Base-by-base conservation (phyloP, 2,113 vertebrate genomes). In the Laterallus jamaicensis region DNA sequence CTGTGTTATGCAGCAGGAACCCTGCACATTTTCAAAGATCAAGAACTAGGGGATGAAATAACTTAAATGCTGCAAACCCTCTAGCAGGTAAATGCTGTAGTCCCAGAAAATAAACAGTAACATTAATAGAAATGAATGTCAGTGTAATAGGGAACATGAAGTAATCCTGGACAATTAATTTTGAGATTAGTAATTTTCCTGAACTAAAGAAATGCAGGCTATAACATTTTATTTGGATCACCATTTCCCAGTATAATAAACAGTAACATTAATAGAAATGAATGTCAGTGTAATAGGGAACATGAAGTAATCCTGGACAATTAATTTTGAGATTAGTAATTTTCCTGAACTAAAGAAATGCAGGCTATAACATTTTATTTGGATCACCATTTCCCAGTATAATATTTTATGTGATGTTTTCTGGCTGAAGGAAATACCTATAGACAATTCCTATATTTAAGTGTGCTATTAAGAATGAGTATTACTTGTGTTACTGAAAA, bases 21-120 rank as follows among this genome's bases (percentile, higher is more conserved):
- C 85, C 82, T 78, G 31, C 19, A 96, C 79, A 56, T 94, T 83
- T 96, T 93, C 78, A 87, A 87, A 81, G 69, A 95, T 56, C 80
- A 68, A 78, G 44, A 93, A 52, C 28, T 91, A 49, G 56, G 14
- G 31, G 42, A 63, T 20, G 6, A 22, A 80, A 56, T 73, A 82
- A 63, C 32, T 78, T 88, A 82, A 86, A 54, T 47, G 84, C 44
- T 76, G 56, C 15, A 90, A 71, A 69, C 4, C 49, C 19, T 86
- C 83, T 74, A 37, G 86, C 71, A 69, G 10, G 19, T 64, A 91
- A 69, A 63, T 76, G 11, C 39, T 77, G n/a, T 67, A 32, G 24
- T 76, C 25, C 16, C 71, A 78, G 52, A 95, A 88, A 87, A 76
- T 29, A 83, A 71, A 44, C 5, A 22, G 15, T 35, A 76, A 21